Evolutionary conservation across 2,888 invertebrate species (phyloP).

Genomic region (Acanthopleura granulata): DNA sequence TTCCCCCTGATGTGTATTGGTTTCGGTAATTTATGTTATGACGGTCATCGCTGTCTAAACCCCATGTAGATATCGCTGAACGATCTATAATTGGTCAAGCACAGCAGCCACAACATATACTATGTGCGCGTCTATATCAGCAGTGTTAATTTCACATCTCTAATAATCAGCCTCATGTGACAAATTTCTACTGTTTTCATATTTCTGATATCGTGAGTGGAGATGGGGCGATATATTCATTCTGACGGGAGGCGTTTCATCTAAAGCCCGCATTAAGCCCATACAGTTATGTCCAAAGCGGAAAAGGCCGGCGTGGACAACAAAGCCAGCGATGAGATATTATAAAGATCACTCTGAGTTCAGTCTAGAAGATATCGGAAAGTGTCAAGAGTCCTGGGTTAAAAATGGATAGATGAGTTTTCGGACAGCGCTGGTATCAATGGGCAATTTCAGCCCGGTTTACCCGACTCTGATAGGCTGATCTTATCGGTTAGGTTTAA

Average conservation of each 20-base stretch:
- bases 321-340: background rate
- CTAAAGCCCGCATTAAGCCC: background rate
- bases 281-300: background rate
- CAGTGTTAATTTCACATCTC: background rate
- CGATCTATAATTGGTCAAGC: background rate
- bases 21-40: background rate
- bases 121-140: background rate
- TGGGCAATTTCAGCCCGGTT: conserved; percentile 7
- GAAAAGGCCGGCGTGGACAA: background rate
- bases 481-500: conserved; percentile 12
- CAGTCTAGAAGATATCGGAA: background rate
- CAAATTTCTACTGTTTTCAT: conserved; percentile 7
- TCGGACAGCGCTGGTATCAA: conserved; percentile 5
- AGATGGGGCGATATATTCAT: background rate
- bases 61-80: too few species aligned
- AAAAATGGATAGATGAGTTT: conserved; percentile 10
- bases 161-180: background rate
- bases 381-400: conserved; percentile 7
- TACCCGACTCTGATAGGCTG: conserved; percentile 5
- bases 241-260: background rate
- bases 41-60: background rate
- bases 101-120: background rate
- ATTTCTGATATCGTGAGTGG: background rate
- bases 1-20: too few species aligned
- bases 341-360: background rate